phyloP scores from a whole-genome alignment of 2,888 invertebrate genomes.

The Brenthis hecate region DNA sequence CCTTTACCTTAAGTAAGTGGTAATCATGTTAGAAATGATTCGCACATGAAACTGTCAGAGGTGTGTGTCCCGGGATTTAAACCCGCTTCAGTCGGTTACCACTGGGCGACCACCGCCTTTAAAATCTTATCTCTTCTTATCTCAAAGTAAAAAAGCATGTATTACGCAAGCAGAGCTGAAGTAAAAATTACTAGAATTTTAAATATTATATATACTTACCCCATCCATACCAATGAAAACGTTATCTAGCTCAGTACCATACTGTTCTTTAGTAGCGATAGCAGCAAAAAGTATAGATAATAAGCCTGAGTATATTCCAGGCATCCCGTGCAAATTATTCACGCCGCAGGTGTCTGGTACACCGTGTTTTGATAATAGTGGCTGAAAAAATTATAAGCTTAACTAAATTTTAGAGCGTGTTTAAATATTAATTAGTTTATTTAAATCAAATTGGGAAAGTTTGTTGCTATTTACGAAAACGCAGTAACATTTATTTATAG shows the following conservation, averaged over 20 bases:
- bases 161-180: background rate
- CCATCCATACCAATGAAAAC: slow-evolving; percentile 56
- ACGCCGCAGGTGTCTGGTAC: slow-evolving; percentile 96
- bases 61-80: too few species aligned
- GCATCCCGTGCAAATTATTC: slow-evolving; percentile 98
- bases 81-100: too few species aligned
- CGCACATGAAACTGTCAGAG: too few species aligned
- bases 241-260: slow-evolving; percentile 76
- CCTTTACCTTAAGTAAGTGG: too few species aligned
- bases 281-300: slow-evolving; percentile 89
- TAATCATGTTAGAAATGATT: too few species aligned
- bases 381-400: slow-evolving; percentile 68
- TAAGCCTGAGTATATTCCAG: slow-evolving; percentile 92
- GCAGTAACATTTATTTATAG: too few species aligned
- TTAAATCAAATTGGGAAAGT: background rate
- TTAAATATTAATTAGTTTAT: background rate
- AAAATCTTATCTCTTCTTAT: too few species aligned
- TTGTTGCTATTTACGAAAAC: too few species aligned
- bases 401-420: background rate
- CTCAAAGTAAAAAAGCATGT: too few species aligned
- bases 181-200: background rate
- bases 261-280: slow-evolving; percentile 85
- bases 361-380: slow-evolving; percentile 81
- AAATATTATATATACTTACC: slow-evolving; percentile 41
- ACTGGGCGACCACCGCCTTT: too few species aligned